A percentile compares a stretch with the other conserved stretches of the same genome.
phyloP scores from a whole-genome alignment of 1,140 invertebrate genomes.

The Drosophila pseudoobscura region DNA sequence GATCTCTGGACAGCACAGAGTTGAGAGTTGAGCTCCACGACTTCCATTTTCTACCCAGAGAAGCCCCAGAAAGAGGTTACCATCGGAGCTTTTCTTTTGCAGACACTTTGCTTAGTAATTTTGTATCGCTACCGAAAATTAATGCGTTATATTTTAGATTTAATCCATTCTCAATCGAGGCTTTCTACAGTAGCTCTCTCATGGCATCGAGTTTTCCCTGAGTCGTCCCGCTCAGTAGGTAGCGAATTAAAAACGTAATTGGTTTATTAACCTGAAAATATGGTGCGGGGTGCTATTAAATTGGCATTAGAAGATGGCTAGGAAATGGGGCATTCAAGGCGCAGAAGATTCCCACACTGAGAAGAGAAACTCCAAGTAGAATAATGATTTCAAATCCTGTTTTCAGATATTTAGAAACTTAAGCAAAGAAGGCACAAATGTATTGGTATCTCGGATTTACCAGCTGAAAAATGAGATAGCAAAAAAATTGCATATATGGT shows the following conservation, averaged over 20 bases:
- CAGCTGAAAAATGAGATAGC: no score
- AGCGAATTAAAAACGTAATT: slow-evolving; percentile 66
- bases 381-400: no score
- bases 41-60: slow-evolving; percentile 22
- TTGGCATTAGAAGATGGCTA: slow-evolving; percentile 50
- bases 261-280: slow-evolving; percentile 64
- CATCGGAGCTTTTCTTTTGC: slow-evolving; percentile 40
- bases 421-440: no score
- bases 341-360: not conserved
- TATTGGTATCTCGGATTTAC: no score
- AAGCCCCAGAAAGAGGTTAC: slow-evolving; percentile 14
- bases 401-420: no score
- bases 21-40: not conserved
- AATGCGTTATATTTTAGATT: slow-evolving; percentile 73
- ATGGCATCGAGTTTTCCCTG: slow-evolving; percentile 28
- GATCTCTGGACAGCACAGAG: slow-evolving; percentile 25
- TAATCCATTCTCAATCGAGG: slow-evolving; percentile 37
- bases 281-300: slow-evolving; percentile 56
- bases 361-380: no score
- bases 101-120: slow-evolving; percentile 56
- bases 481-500: no score
- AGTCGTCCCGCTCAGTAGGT: slow-evolving; percentile 28
- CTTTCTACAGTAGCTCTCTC: slow-evolving; percentile 44
- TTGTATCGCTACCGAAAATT: slow-evolving; percentile 76
- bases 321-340: no score